phyloP scores from a whole-genome alignment of 2,797 vertebrate species.

The Vireo griseus region DNA sequence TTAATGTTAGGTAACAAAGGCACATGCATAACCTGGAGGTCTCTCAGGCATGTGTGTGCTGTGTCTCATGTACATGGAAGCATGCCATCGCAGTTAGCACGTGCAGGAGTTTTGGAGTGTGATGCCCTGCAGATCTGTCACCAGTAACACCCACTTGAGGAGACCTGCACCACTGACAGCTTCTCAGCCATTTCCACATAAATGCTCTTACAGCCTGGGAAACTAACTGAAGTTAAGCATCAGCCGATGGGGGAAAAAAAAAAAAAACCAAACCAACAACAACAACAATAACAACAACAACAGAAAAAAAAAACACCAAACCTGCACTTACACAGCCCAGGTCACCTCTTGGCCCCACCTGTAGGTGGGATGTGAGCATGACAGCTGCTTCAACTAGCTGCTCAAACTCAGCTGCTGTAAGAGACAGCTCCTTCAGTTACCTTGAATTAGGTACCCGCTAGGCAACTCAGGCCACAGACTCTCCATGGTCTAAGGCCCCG shows the following conservation, averaged over 20 bases:
- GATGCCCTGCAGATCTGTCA: not conserved
- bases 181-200: not conserved
- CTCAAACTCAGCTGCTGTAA: not conserved
- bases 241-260: not conserved
- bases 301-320: too few relatives aligned
- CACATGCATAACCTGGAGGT: not conserved
- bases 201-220: not conserved
- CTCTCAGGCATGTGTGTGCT: fast-evolving
- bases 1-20: not conserved
- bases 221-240: not conserved
- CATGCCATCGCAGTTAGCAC: not conserved
- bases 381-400: not conserved
- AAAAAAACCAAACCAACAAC: too few relatives aligned
- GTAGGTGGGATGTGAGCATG: fast-evolving
- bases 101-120: not conserved
- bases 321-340: not conserved
- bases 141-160: not conserved
- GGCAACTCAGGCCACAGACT: not conserved
- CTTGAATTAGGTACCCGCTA: not conserved
- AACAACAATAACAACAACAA: too few relatives aligned
- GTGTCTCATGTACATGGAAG: fast-evolving
- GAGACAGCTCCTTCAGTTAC: not conserved
- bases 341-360: not conserved
- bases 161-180: not conserved
- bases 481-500: not conserved